These are phyloP conservation scores for Drosophila obscura DNA, from an alignment of 1,140 invertebrate genomes.

Conservation along the genomic window DNA sequence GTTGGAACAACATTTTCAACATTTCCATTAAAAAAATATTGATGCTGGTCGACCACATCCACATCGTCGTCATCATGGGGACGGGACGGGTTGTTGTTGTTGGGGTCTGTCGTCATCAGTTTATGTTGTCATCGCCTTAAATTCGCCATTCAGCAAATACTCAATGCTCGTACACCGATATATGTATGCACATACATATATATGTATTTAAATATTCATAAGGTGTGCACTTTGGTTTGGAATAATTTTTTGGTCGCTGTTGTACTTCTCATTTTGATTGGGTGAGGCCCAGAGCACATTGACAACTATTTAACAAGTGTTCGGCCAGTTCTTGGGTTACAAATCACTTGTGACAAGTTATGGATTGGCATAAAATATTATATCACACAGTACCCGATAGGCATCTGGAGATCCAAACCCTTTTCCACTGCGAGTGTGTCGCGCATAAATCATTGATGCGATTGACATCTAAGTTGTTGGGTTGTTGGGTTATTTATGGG, in stretches of 20 bases:
- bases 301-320: constrained; percentile 53
- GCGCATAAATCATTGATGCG: constrained; percentile 34
- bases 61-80: constrained; percentile 49
- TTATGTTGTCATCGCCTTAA: constrained; percentile 81
- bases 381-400: constrained; percentile 24
- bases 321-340: constrained; percentile 51
- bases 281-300: constrained; percentile 47
- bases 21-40: constrained; percentile 77
- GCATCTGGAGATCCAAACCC: constrained; percentile 29
- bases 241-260: constrained; percentile 20
- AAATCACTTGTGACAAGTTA: constrained; percentile 51
- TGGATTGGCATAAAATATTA: constrained; percentile 37
- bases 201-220: constrained; percentile 77
- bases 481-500: constrained; percentile 34
- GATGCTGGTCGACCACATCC: constrained; percentile 53
- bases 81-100: constrained; percentile 30
- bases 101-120: constrained; percentile 72
- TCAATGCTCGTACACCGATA: constrained; percentile 29
- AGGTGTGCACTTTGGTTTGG: constrained; percentile 72
- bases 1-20: constrained; percentile 67
- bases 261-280: constrained; percentile 51
- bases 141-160: constrained; percentile 56
- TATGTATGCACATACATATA: constrained; percentile 32
- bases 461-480: constrained; percentile 41
- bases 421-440: not conserved